A percentile compares a stretch with the other conserved stretches of the same genome.
Evolutionary conservation across 2,113 vertebrate species (phyloP).

Genomic region (Chionodraco myersi): DNA sequence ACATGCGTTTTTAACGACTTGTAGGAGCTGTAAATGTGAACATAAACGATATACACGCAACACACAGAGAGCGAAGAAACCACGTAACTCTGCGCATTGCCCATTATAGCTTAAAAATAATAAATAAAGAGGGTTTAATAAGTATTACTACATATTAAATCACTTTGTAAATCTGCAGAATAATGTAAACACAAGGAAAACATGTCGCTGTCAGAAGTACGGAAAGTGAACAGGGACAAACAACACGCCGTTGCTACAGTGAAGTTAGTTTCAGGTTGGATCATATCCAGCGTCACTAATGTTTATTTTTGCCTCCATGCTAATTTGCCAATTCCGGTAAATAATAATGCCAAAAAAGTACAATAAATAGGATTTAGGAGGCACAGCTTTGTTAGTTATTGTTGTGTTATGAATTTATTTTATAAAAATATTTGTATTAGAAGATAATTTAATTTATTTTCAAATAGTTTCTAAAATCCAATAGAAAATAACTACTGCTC

Average conservation of each 20-base stretch:
- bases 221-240: conserved; percentile 31
- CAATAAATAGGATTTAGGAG: no score
- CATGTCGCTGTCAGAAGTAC: background rate
- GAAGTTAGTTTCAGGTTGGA: no score
- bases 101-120: conserved; percentile 23
- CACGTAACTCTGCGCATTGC: conserved; percentile 4
- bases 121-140: rapidly evolving
- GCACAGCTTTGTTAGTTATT: no score
- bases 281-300: no score
- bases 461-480: no score
- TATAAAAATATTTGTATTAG: no score
- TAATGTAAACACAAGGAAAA: background rate
- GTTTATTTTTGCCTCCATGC: no score
- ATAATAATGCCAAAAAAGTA: no score
- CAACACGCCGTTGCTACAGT: background rate
- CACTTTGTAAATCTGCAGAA: background rate
- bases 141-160: background rate
- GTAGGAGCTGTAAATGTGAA: conserved; percentile 65
- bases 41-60: conserved; percentile 49
- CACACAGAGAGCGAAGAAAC: background rate
- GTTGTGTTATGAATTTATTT: no score
- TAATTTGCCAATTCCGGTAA: no score
- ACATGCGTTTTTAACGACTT: conserved; percentile 34
- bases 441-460: no score
- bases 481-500: no score